Evolutionary conservation across 2,113 vertebrate genomes (phyloP), one percentile per base, ranked within the genome.

Genomic region (Tachysurus vachellii): DNA sequence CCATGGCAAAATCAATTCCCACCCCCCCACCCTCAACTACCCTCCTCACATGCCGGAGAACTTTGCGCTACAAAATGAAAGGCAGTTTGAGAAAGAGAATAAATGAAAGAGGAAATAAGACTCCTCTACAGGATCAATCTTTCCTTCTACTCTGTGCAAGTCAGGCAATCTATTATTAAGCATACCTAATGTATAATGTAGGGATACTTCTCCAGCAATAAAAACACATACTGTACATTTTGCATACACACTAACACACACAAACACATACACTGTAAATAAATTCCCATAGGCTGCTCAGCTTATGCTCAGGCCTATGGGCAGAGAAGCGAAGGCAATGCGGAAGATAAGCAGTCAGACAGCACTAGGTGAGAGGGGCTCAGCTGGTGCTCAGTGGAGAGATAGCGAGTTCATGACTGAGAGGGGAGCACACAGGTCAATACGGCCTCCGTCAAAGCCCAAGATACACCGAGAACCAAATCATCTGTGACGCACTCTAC

Each of bases 361-460:
- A 17, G 83, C 75, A 64, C 76, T 77, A 81, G 85, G 82, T 86
- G 85, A 83, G 80, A 68, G 84, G 82, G 88, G 89, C 91, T 91
- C 91, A 91, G 90, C 91, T 91, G 91, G 73, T 76, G 86, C 82
- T 77, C 80, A 85, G 84, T 57, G 79, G 54, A 70, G 76, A 87
- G 77, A 85, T 23, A 53, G 76, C 26, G 66, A 42, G 89, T 86
- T 88, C 85, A 87, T 77, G 87, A 90, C 87, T 82, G 79, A 87
- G 75, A 77, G 88, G 80, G 70, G 56, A 59, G 50, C 71, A 79
- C 73, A 77, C 42, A 36, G 89, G 88, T 88, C 91, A 92, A 85
- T 82, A 91, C 64, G 90, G 88, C 85, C 88, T 86, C 82, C 64
- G 86, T 87, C 85, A 87, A 82, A 90, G 79, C 89, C 88, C 87